Base-by-base conservation (phyloP, 2,888 invertebrate species). In the Meandrusa payeni region DNA sequence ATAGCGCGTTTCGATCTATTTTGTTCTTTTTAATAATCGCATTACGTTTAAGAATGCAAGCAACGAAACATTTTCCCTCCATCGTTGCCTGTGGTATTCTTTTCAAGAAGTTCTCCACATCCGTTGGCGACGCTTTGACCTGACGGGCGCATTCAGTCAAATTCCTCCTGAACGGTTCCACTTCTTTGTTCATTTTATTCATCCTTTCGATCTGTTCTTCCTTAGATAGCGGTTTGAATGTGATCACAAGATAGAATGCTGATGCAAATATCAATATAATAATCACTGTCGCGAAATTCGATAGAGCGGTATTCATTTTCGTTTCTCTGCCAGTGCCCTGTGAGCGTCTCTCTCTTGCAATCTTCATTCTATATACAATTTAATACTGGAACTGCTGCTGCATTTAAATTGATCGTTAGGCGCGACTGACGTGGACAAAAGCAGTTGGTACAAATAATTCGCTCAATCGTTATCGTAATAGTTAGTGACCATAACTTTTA, bases 11-110 rank as follows among this genome's bases (percentile, higher is more conserved):
- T 5, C 52, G 55, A 15, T 64, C 61, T 3, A 87, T 66, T 53
- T 79, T 83, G 40, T 87, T 82, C 2, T 76, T 70, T 6, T 57
- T 64, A 48, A 86, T 85, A 2, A 86, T 76, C 0, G 61, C 50
- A 43, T 81, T 86, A 1, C 83, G 60, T 49, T 77, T 85, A 1
- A 86, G 47, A 19, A 86, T 83, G 42, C 86, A 86, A 0, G 86
- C 86, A 1, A 86, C 87, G 46, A 86, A 81, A 33, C 86, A 86
- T 63, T 86, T 85, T 0, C 86, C 86, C 48, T 80, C 67, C 53
- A 68, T 50, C 0, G 75, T 63, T 0, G 64, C 54, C 31, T 83
- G 85, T 0, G 87, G 86, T 22, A 82, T 62, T 32, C 80, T 59
- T 51, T 85, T 83, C 5, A 86, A 50, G 40, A 86, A 86, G 19